Evolutionary conservation across 2,113 vertebrate genomes (phyloP), one percentile per base, ranked within the genome.

Genomic region (Sceloporus undulatus): DNA sequence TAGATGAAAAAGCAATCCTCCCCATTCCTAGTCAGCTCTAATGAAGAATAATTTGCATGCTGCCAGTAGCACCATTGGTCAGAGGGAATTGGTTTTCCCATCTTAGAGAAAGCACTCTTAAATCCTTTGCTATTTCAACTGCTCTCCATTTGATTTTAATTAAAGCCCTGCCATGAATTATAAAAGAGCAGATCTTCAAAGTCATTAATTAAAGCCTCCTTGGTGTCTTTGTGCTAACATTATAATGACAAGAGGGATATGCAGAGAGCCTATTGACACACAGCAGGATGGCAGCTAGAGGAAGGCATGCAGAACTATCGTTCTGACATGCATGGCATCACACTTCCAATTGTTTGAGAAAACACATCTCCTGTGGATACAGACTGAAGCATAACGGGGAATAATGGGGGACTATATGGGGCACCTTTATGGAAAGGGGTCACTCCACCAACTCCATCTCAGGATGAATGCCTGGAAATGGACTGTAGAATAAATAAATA

Each of bases 101-200:
- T 91, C 92, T 90, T 87, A 91, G 92, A 92, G 0, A 70, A 81
- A 88, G 88, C 87, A 86, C 91, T 95, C 66, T 93, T 90, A 95
- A 95, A 93, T 93, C 92, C 92, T 95, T 92, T 94, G 94, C 92
- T 92, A 93, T 80, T 92, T 94, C 89, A 86, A 89, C 86, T 76
- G 77, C 89, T 91, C 85, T 93, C 68, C 87, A 88, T 93, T 92
- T 93, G 86, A 93, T 93, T 95, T 95, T 95, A 95, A 95, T 95
- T 96, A 94, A 94, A 94, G 89, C 91, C 93, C 90, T 94, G 94
- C 80, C 93, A 95, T 94, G 90, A 95, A 95, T 92, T 94, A 95
- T 95, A 93, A 93, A 95, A 95, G 89, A 91, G 89, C 66, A 87
- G 85, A 91, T 94, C 92, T 95, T 95, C 89, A 91, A 94, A 93